These are phyloP conservation scores for Oceanites oceanicus DNA, from an alignment of 2,113 vertebrate species.

Conservation along the genomic window DNA sequence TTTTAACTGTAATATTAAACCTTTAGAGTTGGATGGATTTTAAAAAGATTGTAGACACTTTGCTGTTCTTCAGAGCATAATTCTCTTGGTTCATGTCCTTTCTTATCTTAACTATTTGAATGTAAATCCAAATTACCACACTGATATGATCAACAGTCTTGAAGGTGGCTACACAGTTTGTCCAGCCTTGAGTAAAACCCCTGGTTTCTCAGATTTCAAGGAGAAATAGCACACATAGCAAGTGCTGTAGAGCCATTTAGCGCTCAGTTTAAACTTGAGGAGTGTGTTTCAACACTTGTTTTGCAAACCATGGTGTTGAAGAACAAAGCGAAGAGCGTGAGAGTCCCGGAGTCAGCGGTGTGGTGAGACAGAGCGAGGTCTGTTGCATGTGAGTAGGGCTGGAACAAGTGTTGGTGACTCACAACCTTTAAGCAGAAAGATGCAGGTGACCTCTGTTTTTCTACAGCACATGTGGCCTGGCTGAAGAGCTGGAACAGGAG, in stretches of 20 bases:
- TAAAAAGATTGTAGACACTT: background rate
- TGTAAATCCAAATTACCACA: background rate
- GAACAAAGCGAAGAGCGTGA: background rate
- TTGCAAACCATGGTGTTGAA: background rate
- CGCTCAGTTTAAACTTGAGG: background rate
- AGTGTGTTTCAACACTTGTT: background rate
- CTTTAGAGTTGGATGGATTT: background rate
- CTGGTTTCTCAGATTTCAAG: background rate
- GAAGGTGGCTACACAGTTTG: background rate
- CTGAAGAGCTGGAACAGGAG: constrained; percentile 87
- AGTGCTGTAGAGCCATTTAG: background rate
- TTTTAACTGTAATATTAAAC: background rate
- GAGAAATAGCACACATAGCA: background rate
- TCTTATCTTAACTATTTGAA: background rate
- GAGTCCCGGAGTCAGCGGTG: background rate
- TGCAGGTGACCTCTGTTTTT: background rate
- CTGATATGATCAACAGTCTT: background rate
- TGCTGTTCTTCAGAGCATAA: background rate
- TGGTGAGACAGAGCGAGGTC: fast-evolving
- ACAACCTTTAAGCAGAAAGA: background rate
- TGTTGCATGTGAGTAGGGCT: background rate
- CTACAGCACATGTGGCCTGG: constrained; percentile 89
- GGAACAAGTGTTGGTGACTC: background rate
- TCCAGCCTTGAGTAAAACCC: background rate
- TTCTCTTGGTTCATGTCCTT: background rate